Evolutionary conservation across 2,113 vertebrate genomes (phyloP), one percentile per base, ranked within the genome.

Genomic region (Bubalus kerabau): DNA sequence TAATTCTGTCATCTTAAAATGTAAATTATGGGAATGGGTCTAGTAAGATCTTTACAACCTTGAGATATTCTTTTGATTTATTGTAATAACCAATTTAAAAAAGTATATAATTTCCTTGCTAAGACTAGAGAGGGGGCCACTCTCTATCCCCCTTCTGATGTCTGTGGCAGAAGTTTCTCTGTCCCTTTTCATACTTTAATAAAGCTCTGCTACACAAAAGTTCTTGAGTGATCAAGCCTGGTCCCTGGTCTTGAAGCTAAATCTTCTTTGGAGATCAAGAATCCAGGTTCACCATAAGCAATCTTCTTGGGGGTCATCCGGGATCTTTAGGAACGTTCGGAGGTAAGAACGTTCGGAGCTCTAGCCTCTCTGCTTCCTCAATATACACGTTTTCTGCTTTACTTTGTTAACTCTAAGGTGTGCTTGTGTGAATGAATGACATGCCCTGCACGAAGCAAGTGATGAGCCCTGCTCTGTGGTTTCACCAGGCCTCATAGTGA

Each of bases 381-480:
- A 36, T 10, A 3, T 71, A 19, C 64, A 67, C 1, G 0, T 36
- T 71, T 71, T 71, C 64, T 71, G n/a, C n/a, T 36, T 71, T 21
- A 36, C 64, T 71, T 71, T 71, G 21, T 17, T 36, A 36, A 21
- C 64, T 36, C 9, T 36, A 71, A 36, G 17, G 17, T 36, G 64
- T 21, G 67, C n/a, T 36, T 36, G 2, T 71, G 67, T 71, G 10
- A 71, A 23, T 23, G n/a, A 71, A 71, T 71, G 67, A 36, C 67
- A 40, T 0, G 0, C n/a, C n/a, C n/a, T 23, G 19, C n/a, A 40
- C 0, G 19, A 40, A 40, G n/a, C n/a, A 36, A 71, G 9, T 23
- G 67, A 71, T 36, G 19, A 40, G 67, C 67, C n/a, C 67, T 23
- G 19, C 19, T 21, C n/a, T 6, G 19, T 1, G 2, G 67, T 71